Evolutionary conservation across 2,888 invertebrate species (phyloP).

Genomic region (Ophion obscuratus): DNA sequence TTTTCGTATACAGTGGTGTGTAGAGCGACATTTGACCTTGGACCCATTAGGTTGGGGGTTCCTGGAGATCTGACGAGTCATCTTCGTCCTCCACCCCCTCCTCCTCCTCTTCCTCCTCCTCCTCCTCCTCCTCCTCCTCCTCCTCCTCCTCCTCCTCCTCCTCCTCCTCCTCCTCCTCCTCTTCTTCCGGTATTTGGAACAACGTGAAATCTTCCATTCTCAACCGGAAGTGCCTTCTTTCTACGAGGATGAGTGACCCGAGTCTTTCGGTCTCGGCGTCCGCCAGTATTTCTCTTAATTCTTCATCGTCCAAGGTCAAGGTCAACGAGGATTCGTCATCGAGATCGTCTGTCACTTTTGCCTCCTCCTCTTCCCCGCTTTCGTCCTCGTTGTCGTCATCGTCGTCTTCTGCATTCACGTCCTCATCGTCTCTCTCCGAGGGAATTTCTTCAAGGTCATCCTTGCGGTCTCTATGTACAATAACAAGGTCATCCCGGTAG

Average conservation of each 20-base stretch:
- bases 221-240: constrained; percentile 50
- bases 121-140: constrained; percentile 28
- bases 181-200: constrained; percentile 58
- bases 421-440: constrained; percentile 3
- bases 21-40: background rate
- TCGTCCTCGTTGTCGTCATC: constrained; percentile 22
- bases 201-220: constrained; percentile 56
- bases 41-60: background rate
- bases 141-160: constrained; percentile 37
- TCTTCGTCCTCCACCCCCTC: constrained; percentile 53
- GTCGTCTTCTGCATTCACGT: constrained; percentile 26
- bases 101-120: constrained; percentile 32
- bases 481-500: constrained; percentile 45
- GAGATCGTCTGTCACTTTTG: background rate
- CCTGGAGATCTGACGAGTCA: constrained; percentile 1
- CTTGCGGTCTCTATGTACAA: constrained; percentile 28
- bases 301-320: constrained; percentile 27
- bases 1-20: background rate
- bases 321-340: constrained; percentile 21
- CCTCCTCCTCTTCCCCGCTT: constrained; percentile 40
- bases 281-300: constrained; percentile 16
- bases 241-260: constrained; percentile 40
- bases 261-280: background rate
- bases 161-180: constrained; percentile 50
- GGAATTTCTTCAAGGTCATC: constrained; percentile 32